Percentiles rank a stretch among this genome's conserved stretches.
These are phyloP conservation scores for Bradypodion pumilum DNA, from an alignment of 2,797 vertebrate species.

Conservation along the genomic window DNA sequence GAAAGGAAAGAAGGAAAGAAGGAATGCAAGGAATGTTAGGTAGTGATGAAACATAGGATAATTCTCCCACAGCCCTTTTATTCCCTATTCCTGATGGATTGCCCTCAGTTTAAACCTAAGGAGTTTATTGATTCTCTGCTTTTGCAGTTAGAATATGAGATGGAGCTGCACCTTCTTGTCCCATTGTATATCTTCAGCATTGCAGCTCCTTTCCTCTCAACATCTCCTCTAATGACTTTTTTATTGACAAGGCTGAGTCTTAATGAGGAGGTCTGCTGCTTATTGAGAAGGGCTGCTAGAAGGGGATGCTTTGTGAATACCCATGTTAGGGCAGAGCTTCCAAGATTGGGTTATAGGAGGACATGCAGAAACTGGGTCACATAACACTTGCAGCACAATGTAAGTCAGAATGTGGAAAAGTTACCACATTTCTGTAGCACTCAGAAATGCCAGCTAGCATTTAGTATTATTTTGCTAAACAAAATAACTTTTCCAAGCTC, in stretches of 20 bases:
- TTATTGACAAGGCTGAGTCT: slow-evolving; percentile 74
- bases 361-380: not conserved
- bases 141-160: slow-evolving; percentile 62
- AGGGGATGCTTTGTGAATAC: slow-evolving; percentile 49
- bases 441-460: too few relatives aligned
- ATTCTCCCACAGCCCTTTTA: slow-evolving; percentile 49
- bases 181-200: slow-evolving; percentile 57
- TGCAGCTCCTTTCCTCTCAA: slow-evolving; percentile 67
- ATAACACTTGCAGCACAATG: not conserved
- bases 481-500: too few relatives aligned
- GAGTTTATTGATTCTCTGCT: slow-evolving; percentile 70
- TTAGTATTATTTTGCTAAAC: too few relatives aligned
- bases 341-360: slow-evolving; percentile 15
- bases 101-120: slow-evolving; percentile 64
- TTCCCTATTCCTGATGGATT: slow-evolving; percentile 67
- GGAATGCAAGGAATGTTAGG: slow-evolving; percentile 35
- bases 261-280: slow-evolving; percentile 78
- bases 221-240: slow-evolving; percentile 77
- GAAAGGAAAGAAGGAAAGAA: not conserved
- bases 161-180: slow-evolving; percentile 66
- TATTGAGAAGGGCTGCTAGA: slow-evolving; percentile 72
- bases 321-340: slow-evolving; percentile 30
- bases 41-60: slow-evolving; percentile 47
- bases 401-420: not conserved
- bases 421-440: too few relatives aligned